Base-by-base conservation (phyloP, 2,113 vertebrate genomes). In the Dendrocopos noguchii region DNA sequence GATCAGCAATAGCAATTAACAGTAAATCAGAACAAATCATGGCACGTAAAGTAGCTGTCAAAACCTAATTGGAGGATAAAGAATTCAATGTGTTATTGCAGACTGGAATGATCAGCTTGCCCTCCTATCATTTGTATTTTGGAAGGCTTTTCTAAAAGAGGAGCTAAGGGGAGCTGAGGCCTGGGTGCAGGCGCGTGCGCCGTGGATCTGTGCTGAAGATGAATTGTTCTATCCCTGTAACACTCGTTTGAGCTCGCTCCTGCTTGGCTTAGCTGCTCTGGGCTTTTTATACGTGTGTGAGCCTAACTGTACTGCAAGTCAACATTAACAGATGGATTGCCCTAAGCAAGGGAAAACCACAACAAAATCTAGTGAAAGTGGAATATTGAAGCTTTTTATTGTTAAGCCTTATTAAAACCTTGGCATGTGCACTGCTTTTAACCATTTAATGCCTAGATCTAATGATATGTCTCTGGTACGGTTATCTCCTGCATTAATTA, bases 271-370 rank as follows among this genome's bases (percentile, higher is more conserved):
- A 56, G 57, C 91, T 93, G 3, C 91, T 89, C 70, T 63, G 71
- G 66, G 81, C 79, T 96, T 50, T 55, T 80, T 88, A 56, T 88
- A 64, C 9, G 22, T 88, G 68, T 85, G 31, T 2, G 18, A 93
- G 90, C 94, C 85, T 39, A 76, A 84, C 95, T 94, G 2, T 79
- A 46, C 56, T 93, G 84, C 81, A 64, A 92, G 84, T 95, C 97
- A 92, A 42, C 94, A 77, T 91, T 97, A 97, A 97, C 98, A 98
- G 98, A 98, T 98, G 98, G 97, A 95, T 97, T 97, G 97, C 97
- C 97, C 95, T 97, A 50, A 98, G 97, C 97, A 94, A 97, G 94
- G 94, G 97, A 97, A 86, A 97, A 91, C 97, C 95, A 96, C 95
- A 81, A 88, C 93, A 95, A 94, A 92, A 97, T 91, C 91, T 65